Base-by-base conservation (phyloP, 2,888 invertebrate species). In the Barypeithes pellucidus region DNA sequence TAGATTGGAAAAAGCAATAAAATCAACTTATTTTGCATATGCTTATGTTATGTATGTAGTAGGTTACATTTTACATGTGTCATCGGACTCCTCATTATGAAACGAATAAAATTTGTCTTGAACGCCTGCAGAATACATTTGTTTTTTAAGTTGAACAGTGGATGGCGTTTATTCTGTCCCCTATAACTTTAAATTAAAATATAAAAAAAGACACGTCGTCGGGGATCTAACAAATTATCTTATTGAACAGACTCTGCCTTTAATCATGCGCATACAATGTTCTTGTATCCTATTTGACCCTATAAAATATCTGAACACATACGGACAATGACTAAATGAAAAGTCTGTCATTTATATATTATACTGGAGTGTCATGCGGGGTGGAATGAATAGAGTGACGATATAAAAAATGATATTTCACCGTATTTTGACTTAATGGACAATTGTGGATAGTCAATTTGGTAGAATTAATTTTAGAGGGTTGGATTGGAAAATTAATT, bases 271-370 rank as follows among this genome's bases (percentile, higher is more conserved):
- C 43, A 52, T 52, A 54, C 39, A 36, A 47, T 39, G 57, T 57
- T 62, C 47, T 60, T 69, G 62, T 62, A 61, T 62, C 69, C 66
- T 43, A 57, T 74, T 72, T 75, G 76, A 72, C 75, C 63, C 67
- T 61, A 66, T 68, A 69, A 72, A 75, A 75, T 69, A 71, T 77
- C 69, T 47, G 54, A 70, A 67, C 77, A 50, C 62, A 73, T 67
- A 68, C 73, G 73, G 72, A 72, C 72, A 75, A 72, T 75, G 75
- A 75, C 75, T 74, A 77, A 76, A 79, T 80, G 80, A 81, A 82
- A 83, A 83, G 81, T 83, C 80, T 82, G 80, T 81, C 83, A 81
- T 81, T 82, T 82, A 82, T 82, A 78, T 81, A 82, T 81, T 72
- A 59, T 74, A 72, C 62, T 61, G 65, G 73, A 70, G 76, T 80